Evolutionary conservation across 2,888 invertebrate genomes (phyloP).

Genomic region (Ferrisia virgata): DNA sequence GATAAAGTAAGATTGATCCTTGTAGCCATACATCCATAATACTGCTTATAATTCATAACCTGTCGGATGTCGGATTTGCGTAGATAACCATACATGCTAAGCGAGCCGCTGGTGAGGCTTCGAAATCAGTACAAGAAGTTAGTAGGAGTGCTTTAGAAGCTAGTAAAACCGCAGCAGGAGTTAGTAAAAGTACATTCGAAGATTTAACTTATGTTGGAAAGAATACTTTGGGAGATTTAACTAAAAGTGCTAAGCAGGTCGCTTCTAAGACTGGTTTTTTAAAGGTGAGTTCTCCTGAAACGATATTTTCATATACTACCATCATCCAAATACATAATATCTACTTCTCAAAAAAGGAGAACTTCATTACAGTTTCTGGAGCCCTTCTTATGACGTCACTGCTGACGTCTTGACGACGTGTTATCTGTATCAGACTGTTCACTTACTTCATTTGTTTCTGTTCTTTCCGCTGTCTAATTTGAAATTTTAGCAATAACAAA

Average conservation of each 20-base stretch:
- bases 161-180: constrained; percentile 82
- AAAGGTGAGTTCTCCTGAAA: constrained; percentile 58
- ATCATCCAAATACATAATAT: neutral
- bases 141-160: constrained; percentile 81
- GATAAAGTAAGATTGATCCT: constrained; percentile 30
- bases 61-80: neutral
- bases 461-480: too few relatives aligned
- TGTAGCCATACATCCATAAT: constrained; percentile 56
- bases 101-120: constrained; percentile 79
- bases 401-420: too few relatives aligned
- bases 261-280: constrained; percentile 81
- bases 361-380: too few relatives aligned
- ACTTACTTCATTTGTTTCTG: too few relatives aligned
- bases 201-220: constrained; percentile 87
- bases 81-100: constrained; percentile 88
- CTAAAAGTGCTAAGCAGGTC: constrained; percentile 85
- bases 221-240: constrained; percentile 82
- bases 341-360: neutral
- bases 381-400: too few relatives aligned
- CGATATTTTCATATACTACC: neutral
- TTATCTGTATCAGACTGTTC: too few relatives aligned
- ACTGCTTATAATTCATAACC: neutral
- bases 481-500: too few relatives aligned
- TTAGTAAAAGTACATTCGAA: constrained; percentile 82
- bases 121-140: constrained; percentile 78